These are phyloP conservation scores for Typhlichthys subterraneus DNA, from an alignment of 2,797 vertebrate genomes.

Conservation along the genomic window DNA sequence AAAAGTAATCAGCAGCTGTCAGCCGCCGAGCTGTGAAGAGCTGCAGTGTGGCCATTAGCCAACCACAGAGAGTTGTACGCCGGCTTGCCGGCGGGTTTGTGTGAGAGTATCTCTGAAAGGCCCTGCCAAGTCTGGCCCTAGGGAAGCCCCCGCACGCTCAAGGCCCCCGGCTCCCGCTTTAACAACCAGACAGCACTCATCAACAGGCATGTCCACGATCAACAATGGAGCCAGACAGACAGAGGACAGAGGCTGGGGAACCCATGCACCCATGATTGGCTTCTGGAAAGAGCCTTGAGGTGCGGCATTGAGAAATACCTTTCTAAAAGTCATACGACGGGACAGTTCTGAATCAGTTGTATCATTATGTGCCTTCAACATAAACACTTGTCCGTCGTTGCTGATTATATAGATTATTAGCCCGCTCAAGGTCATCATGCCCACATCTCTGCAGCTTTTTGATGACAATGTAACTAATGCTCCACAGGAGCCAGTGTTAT, in stretches of 20 bases:
- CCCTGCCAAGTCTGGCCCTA: constrained; percentile 63
- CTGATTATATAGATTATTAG: too few species aligned
- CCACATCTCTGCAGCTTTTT: too few species aligned
- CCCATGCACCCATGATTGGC: constrained; percentile 13
- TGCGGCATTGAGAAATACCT: constrained; percentile 37
- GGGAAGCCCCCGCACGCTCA: constrained; percentile 54
- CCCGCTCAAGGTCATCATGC: too few species aligned
- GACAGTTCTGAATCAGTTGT: constrained; percentile 9
- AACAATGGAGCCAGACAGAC: constrained; percentile 72
- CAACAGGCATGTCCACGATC: constrained; percentile 66
- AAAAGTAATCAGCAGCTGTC: constrained; percentile 68
- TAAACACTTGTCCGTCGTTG: too few species aligned
- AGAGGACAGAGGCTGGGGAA: constrained; percentile 61
- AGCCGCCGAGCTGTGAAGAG: constrained; percentile 67
- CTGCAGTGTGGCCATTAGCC: constrained; percentile 70
- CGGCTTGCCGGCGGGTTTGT: constrained; percentile 55
- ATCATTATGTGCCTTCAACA: too few species aligned
- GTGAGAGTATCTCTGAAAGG: constrained; percentile 58
- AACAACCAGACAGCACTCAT: constrained; percentile 55
- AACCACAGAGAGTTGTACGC: constrained; percentile 53
- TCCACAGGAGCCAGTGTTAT: background rate
- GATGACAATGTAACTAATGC: too few species aligned
- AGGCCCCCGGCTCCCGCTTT: constrained; percentile 49
- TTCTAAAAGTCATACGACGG: constrained; percentile 37
- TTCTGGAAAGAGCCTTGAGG: constrained; percentile 49